phyloP scores from a whole-genome alignment of 1,140 invertebrate genomes.

The Hyposmocoma kahamanoa region DNA sequence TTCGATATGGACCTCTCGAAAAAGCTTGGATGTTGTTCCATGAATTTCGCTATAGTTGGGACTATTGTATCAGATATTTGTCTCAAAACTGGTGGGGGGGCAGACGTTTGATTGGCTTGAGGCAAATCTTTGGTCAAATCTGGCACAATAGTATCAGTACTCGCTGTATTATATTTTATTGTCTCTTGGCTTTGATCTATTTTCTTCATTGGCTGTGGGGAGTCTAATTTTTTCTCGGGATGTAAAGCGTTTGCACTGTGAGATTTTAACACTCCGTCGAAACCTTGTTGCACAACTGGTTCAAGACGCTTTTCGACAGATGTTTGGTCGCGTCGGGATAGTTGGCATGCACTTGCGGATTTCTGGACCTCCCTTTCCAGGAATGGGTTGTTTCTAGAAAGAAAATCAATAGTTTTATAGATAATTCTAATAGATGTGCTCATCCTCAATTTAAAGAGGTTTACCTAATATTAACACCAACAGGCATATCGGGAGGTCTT shows the following conservation, averaged over 20 bases:
- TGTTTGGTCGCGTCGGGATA: conserved; percentile 50
- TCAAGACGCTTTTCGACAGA: conserved; percentile 45
- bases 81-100: conserved; percentile 24
- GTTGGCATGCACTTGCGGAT: conserved; percentile 74
- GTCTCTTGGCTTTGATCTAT: conserved; percentile 42
- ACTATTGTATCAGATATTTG: conserved; percentile 45
- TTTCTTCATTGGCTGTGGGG: conserved; percentile 7
- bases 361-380: conserved; percentile 73
- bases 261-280: conserved; percentile 55
- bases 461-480: conserved; percentile 72
- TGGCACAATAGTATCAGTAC: conserved; percentile 53
- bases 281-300: conserved; percentile 23
- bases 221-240: conserved; percentile 28
- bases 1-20: conserved; percentile 51
- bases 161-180: conserved; percentile 27
- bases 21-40: conserved; percentile 34
- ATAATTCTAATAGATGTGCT: background rate
- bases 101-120: conserved; percentile 5
- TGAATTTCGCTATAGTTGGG: conserved; percentile 36
- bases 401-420: background rate
- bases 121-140: conserved; percentile 25
- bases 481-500: conserved; percentile 72
- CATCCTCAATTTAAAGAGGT: background rate
- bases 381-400: conserved; percentile 69
- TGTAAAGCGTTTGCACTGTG: conserved; percentile 59